Conservation (phyloP, 2,113 vertebrate species). For the Labrus mixtus region DNA sequence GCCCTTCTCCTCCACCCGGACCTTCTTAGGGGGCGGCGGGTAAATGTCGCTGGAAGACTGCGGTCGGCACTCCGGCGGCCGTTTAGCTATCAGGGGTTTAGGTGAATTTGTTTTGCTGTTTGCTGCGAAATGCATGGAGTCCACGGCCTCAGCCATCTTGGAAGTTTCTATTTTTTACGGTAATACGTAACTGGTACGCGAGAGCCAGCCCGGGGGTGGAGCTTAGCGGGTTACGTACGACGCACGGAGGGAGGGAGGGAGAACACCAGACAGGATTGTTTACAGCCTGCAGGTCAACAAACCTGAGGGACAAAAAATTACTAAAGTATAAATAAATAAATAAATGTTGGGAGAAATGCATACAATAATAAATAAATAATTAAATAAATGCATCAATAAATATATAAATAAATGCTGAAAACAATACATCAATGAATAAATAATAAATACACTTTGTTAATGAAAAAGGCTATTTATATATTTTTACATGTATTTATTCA, state of each 20-base stretch:
- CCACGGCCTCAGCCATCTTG: constrained; percentile 93
- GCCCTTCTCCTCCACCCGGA: constrained; percentile 86
- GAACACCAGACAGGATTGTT: constrained; percentile 20
- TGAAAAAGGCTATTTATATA: too few relatives aligned
- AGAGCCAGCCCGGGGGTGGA: constrained; percentile 68
- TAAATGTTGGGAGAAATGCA: too few relatives aligned
- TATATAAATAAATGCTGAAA: too few relatives aligned
- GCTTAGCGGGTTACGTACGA: constrained; percentile 16
- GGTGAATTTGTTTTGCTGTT: constrained; percentile 80
- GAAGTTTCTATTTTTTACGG: constrained; percentile 95
- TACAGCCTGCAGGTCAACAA: constrained; percentile 38
- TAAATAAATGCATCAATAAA: too few relatives aligned
- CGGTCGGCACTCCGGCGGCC: constrained; percentile 77
- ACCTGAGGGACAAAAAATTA: too few relatives aligned
- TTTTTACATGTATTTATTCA: too few relatives aligned
- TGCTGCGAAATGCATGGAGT: constrained; percentile 82
- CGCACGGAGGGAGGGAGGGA: constrained; percentile 36
- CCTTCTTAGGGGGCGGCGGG: constrained; percentile 84
- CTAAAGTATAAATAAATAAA: too few relatives aligned
- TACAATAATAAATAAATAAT: too few relatives aligned
- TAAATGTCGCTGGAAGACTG: constrained; percentile 83
- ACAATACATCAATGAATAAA: too few relatives aligned
- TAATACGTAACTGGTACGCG: constrained; percentile 85
- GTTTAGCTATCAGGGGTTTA: constrained; percentile 80
- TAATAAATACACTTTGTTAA: too few relatives aligned